Conservation (phyloP, 1,140 invertebrate species). For the Cecropterus lyciades region DNA sequence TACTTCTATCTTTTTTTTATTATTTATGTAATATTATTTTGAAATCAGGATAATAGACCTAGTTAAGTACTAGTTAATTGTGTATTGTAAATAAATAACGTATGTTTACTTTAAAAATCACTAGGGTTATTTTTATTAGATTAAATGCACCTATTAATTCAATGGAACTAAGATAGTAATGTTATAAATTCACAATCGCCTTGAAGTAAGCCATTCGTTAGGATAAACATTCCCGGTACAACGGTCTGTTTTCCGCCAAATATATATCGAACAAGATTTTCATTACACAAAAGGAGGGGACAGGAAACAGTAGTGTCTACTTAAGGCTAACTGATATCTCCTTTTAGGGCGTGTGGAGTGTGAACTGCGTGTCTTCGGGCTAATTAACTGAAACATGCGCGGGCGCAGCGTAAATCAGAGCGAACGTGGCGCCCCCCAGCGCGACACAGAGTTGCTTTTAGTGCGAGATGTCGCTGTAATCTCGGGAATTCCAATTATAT, state of each 20-base stretch:
- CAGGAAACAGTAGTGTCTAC: conserved; percentile 56
- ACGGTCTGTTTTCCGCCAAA: conserved; percentile 19
- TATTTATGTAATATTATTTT: background rate
- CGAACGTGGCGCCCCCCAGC: conserved; percentile 55
- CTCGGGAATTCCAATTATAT: conserved; percentile 75
- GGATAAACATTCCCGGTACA: background rate
- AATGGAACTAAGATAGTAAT: too few relatives aligned
- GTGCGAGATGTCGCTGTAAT: conserved; percentile 66
- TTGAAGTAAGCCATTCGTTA: background rate
- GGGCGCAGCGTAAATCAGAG: conserved; percentile 74
- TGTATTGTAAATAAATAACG: too few relatives aligned
- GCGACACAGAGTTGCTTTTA: conserved; percentile 77
- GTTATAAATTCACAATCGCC: background rate
- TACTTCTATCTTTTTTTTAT: background rate
- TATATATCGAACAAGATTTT: conserved; percentile 33
- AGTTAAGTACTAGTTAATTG: too few relatives aligned
- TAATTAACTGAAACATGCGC: conserved; percentile 80
- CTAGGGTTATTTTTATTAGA: too few relatives aligned
- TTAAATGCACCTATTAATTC: too few relatives aligned
- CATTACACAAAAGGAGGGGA: conserved; percentile 51
- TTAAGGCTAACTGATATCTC: conserved; percentile 75
- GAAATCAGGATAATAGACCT: too few relatives aligned
- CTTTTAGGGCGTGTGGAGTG: conserved; percentile 67
- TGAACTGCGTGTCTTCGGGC: conserved; percentile 68
- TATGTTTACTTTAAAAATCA: too few relatives aligned